These are phyloP conservation scores for Pentamera pediparva DNA, from an alignment of 53 echinoderm and acorn worm species.

Conservation along the genomic window DNA sequence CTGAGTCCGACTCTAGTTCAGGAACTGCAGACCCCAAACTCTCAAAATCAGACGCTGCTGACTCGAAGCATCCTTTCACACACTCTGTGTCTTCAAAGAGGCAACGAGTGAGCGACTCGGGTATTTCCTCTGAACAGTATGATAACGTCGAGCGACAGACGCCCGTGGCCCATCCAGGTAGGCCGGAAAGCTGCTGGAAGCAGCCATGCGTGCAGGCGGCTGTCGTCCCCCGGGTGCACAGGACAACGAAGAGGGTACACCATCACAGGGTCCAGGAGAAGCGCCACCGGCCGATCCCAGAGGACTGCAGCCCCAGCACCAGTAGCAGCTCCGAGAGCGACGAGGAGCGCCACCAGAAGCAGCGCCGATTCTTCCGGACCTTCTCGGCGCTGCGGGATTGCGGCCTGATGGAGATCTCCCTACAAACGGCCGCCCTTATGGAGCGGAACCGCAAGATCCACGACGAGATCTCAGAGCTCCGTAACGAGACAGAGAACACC, in stretches of 20 bases:
- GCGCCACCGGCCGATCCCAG: background rate
- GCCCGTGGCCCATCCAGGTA: background rate
- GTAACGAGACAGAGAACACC: constrained; percentile 36
- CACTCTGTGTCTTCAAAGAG: background rate
- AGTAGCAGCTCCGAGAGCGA: constrained; percentile 13
- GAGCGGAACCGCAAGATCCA: constrained; percentile 63
- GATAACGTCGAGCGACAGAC: background rate
- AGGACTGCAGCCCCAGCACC: background rate
- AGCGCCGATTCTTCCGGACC: constrained; percentile 73
- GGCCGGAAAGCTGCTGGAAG: too few species aligned
- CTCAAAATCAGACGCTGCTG: too few species aligned
- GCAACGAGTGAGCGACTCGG: constrained; percentile 8
- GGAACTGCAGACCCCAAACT: background rate
- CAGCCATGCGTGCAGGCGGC: background rate
- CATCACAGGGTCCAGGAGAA: constrained; percentile 5
- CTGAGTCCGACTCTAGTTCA: constrained; percentile 49
- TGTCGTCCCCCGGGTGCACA: background rate
- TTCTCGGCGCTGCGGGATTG: constrained; percentile 70
- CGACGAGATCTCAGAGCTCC: constrained; percentile 50
- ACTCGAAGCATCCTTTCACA: background rate
- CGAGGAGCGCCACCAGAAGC: constrained; percentile 41
- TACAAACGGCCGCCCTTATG: constrained; percentile 87
- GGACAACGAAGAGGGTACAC: background rate
- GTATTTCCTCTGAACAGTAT: constrained; percentile 36
- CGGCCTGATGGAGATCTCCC: constrained; percentile 74